Evolutionary conservation across 2,888 invertebrate species (phyloP), one percentile per base, ranked within the genome.

Genomic region (Tuberolachnus salignus): DNA sequence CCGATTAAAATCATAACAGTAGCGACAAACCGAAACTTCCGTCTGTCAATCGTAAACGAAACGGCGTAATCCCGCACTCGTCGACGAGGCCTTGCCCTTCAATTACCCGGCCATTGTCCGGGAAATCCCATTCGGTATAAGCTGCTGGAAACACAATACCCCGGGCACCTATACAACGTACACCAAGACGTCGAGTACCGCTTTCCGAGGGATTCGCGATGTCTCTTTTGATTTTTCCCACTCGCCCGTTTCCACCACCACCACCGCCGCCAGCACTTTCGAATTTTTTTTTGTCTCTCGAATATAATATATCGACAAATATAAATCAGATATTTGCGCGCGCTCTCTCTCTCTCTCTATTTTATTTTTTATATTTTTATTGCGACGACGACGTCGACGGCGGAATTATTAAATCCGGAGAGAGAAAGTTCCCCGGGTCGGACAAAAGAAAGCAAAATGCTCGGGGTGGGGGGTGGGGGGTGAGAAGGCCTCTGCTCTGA

Each of bases 291-390:
- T n/a, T n/a, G n/a, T 55, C 13, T 21, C n/a, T 57, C 57, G 49
- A 69, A 78, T 59, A 78, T 78, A 78, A 69, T 69, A 69, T 69
- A 78, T 78, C 67, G 78, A 78, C 78, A 67, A 75, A 57, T 67
- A 78, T 69, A 78, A 78, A 78, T 69, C 78, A 61, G 59, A 78
- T 78, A 78, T 69, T 78, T 49, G 34, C 34, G 46, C 14, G 66
- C 55, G 19, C 13, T 42, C 59, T 59, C n/a, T 59, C 19, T 72
- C 26, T 61, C 34, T 49, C 34, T 51, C n/a, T 74, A 13, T 70
- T 10, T 16, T 51, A 1, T 69, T 51, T 59, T 51, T 51, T 74
- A n/a, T 67, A 57, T 74, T 71, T 51, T 73, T 75, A 57, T 67
- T 75, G 66, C 57, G 19, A 67, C 19, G 64, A 49, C 75, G 75